Evolutionary conservation across 1,140 invertebrate species (phyloP), one percentile per base, ranked within the genome.

Genomic region (Andrena cerasifolii): DNA sequence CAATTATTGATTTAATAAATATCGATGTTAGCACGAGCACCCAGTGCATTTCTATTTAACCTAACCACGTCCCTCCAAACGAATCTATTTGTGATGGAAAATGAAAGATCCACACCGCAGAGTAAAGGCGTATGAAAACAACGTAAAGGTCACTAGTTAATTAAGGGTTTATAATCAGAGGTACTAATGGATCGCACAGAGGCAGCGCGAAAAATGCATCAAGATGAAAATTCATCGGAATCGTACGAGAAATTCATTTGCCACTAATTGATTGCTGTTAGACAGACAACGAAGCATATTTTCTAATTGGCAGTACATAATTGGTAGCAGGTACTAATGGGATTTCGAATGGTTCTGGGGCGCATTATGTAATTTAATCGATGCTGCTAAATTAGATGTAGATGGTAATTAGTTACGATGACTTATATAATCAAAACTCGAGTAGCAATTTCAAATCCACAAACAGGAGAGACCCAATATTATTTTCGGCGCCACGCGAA

Each of bases 1-100:
- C 49, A 51, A 51, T 51, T 51, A 51, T 51, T 51, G 49, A 51
- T 51, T 21, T 51, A 51, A 51, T 51, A 51, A 51, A 21, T 51
- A 51, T 51, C 10, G 49, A 51, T 51, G n/a, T n/a, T 21, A 24
- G 18, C 5, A 24, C 3, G 21, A 24, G 8, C 6, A 51, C 3
- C n/a, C n/a, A 47, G n/a, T 18, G 45, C 16, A 47, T n/a, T 47
- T 18, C 16, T 47, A n/a, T 47, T 47, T 18, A 47, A 47, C 16
- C 5, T 2, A 18, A 18, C 14, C 3, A 40, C 10, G 36, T 40
- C 10, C 36, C 36, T 5, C 10, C 10, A 40, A 5, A n/a, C n/a
- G n/a, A n/a, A n/a, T n/a, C n/a, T n/a, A n/a, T n/a, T n/a, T n/a
- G n/a, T n/a, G n/a, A n/a, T n/a, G n/a, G n/a, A 40, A 40, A 40